A percentile compares a stretch with the other conserved stretches of the same genome.
Evolutionary conservation across 2,888 invertebrate species (phyloP).

Genomic region (Nemurella pictetii): DNA sequence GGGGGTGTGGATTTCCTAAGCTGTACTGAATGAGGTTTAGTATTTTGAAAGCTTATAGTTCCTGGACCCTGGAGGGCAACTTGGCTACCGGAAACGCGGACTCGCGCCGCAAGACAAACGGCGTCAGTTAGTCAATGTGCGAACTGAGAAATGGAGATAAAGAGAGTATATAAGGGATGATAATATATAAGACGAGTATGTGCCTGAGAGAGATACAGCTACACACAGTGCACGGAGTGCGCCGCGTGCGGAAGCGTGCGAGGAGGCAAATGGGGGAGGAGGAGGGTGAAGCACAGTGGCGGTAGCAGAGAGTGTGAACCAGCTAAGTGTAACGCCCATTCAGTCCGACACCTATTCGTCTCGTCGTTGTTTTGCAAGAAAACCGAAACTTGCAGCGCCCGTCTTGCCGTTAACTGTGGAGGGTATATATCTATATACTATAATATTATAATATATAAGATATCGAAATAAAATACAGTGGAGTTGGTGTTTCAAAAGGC

Average conservation of each 20-base stretch:
- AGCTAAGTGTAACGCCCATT: slow-evolving; percentile 3
- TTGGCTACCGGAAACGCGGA: slow-evolving; percentile 23
- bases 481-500: not conserved
- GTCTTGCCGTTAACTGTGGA: not conserved
- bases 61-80: slow-evolving; percentile 5
- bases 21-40: slow-evolving; percentile 28
- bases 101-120: slow-evolving; percentile 34
- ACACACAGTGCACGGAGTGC: too few species aligned
- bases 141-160: slow-evolving; percentile 30
- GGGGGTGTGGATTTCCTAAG: slow-evolving; percentile 32
- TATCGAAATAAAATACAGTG: slow-evolving; percentile 8
- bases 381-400: not conserved
- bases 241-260: slow-evolving; percentile 6
- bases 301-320: slow-evolving; percentile 1
- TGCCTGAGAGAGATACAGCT: slow-evolving; percentile 11
- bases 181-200: slow-evolving; percentile 19
- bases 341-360: slow-evolving; percentile 15
- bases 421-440: not conserved
- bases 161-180: slow-evolving; percentile 29
- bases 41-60: slow-evolving; percentile 27
- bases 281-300: not conserved
- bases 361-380: not conserved
- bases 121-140: slow-evolving; percentile 36
- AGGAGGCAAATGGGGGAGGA: not conserved
- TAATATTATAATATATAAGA: not conserved